phyloP scores from a whole-genome alignment of 2,888 invertebrate species.

The Mimumesa dahlbomi region DNA sequence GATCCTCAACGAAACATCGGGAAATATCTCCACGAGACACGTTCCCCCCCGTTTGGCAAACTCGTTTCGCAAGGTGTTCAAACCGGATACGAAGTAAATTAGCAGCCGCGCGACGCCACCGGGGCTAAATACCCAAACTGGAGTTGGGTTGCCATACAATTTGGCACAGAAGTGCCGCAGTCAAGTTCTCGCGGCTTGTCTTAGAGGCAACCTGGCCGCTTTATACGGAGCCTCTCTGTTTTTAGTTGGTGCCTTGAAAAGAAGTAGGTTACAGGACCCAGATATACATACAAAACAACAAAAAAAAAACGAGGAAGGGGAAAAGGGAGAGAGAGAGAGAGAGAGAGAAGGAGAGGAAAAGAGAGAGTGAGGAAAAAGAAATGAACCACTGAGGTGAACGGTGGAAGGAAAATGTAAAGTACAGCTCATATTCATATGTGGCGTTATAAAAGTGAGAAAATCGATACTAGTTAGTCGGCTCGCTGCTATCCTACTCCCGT shows the following conservation, averaged over 20 bases:
- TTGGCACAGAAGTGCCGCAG: conserved; percentile 3
- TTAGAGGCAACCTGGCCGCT: conserved; percentile 9
- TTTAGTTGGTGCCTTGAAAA: conserved; percentile 44
- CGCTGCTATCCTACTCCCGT: conserved; percentile 20
- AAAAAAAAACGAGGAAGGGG: too few relatives aligned
- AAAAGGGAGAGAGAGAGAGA: too few relatives aligned
- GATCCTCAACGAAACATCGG: too few relatives aligned
- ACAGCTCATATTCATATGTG: conserved; percentile 57
- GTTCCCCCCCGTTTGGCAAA: too few relatives aligned
- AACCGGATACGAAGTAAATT: too few relatives aligned
- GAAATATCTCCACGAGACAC: too few relatives aligned
- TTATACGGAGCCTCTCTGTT: conserved; percentile 7
- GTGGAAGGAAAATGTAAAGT: conserved; percentile 34
- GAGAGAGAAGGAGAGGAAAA: too few relatives aligned
- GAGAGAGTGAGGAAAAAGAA: too few relatives aligned
- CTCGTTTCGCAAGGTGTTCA: too few relatives aligned
- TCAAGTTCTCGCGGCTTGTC: neutral
- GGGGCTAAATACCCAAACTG: neutral
- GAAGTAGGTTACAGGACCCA: conserved; percentile 61
- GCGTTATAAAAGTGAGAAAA: conserved; percentile 67
- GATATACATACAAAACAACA: conserved; percentile 36
- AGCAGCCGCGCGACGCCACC: neutral
- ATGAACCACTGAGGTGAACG: conserved; percentile 27
- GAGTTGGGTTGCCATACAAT: neutral
- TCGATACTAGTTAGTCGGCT: conserved; percentile 65